phyloP scores from a whole-genome alignment of 1,140 invertebrate species.

The Triops longicaudatus region DNA sequence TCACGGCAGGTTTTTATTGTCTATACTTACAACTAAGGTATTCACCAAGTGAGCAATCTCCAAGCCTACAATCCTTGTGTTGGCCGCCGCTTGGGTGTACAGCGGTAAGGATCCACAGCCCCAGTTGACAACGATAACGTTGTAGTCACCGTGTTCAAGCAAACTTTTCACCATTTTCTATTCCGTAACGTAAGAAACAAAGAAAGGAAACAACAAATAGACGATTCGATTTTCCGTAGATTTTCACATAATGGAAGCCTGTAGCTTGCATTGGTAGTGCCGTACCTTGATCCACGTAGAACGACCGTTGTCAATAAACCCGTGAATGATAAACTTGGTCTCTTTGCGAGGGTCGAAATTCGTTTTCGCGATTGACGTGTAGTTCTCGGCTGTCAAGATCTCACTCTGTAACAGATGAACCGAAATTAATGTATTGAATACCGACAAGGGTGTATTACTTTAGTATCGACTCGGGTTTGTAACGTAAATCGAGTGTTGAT shows the following conservation, averaged over 20 bases:
- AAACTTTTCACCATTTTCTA: conserved; percentile 67
- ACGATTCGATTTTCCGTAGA: too few species aligned
- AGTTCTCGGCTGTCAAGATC: conserved; percentile 56
- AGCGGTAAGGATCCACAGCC: conserved; percentile 68
- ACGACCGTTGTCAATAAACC: conserved; percentile 77
- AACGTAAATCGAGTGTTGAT: conserved; percentile 71
- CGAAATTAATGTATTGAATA: background rate
- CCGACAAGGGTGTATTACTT: background rate
- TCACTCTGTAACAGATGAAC: conserved; percentile 47
- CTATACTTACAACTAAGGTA: conserved; percentile 50
- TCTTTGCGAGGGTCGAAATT: conserved; percentile 61
- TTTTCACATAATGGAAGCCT: too few species aligned
- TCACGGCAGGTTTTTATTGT: background rate
- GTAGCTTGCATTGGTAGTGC: background rate
- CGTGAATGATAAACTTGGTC: conserved; percentile 77
- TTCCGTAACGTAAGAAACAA: too few species aligned
- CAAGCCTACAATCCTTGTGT: conserved; percentile 62
- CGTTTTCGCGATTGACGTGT: conserved; percentile 60
- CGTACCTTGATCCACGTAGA: conserved; percentile 71
- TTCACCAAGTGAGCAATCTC: conserved; percentile 71
- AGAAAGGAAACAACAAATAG: too few species aligned
- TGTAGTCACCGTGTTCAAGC: conserved; percentile 65
- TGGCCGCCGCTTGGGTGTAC: conserved; percentile 46
- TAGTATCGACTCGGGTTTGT: conserved; percentile 60
- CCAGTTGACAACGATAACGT: conserved; percentile 77